Conservation (phyloP, 2,797 vertebrate species). For the Knipowitschia caucasica region DNA sequence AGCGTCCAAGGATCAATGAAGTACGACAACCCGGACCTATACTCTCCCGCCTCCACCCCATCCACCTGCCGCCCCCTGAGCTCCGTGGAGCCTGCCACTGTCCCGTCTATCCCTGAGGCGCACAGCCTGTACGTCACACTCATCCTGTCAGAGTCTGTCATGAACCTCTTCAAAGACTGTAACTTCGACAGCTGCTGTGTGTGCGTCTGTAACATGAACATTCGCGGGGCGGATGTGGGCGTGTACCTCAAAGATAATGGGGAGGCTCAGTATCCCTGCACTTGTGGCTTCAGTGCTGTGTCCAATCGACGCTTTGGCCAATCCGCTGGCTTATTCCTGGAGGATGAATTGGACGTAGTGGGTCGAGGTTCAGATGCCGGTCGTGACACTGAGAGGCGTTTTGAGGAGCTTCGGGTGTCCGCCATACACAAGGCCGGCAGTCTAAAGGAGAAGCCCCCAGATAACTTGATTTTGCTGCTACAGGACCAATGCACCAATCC, state of each 20-base stretch:
- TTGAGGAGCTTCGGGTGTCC: slow-evolving; percentile 85
- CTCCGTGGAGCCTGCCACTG: slow-evolving; percentile 95
- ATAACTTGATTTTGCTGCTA: slow-evolving; percentile 90
- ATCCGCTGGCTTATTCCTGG: slow-evolving; percentile 92
- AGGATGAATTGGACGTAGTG: slow-evolving; percentile 95
- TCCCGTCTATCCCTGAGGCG: slow-evolving; percentile 94
- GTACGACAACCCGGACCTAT: slow-evolving; percentile 95
- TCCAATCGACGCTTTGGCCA: slow-evolving; percentile 96
- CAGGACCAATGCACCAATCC: slow-evolving; percentile 98
- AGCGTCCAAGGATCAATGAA: slow-evolving; percentile 96
- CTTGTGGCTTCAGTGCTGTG: slow-evolving; percentile 98
- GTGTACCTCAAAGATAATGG: slow-evolving; percentile 96
- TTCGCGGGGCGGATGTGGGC: slow-evolving; percentile 95
- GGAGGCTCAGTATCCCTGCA: slow-evolving; percentile 92
- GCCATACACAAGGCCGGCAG: slow-evolving; percentile 76
- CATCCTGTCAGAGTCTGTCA: slow-evolving; percentile 96
- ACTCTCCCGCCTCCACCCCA: slow-evolving; percentile 95
- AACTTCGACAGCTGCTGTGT: slow-evolving; percentile 99
- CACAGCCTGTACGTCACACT: slow-evolving; percentile 99
- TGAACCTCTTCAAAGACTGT: slow-evolving; percentile 98
- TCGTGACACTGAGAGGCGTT: slow-evolving; percentile 90
- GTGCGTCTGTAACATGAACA: slow-evolving; percentile 99
- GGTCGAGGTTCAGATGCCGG: slow-evolving; percentile 90
- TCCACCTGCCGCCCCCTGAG: slow-evolving; percentile 95
- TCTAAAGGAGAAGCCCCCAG: slow-evolving; percentile 86